Base-by-base conservation (phyloP, 2,797 vertebrate species). In the Eidolon dupreanum region DNA sequence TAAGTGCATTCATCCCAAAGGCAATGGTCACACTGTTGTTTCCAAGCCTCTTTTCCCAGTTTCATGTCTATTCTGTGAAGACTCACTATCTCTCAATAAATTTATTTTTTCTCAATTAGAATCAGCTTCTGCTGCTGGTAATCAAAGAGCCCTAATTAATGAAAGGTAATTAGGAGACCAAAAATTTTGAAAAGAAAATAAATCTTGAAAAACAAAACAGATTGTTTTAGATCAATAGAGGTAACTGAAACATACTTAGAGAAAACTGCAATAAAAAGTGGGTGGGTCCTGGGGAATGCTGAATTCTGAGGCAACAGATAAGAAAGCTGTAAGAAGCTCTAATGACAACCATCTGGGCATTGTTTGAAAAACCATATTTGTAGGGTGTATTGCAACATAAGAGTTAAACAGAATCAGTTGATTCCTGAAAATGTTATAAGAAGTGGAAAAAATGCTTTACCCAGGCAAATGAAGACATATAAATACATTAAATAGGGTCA, bases 121-220 rank as follows among this genome's bases (percentile, higher is more conserved):
- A 70, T 84, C 55, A 78, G 20, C 36, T 81, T 93, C 53, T 73
- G 0, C 33, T 86, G 17, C 8, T 82, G 22, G n/a, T 79, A 73
- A 83, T 57, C 51, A 74, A 78, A 87, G 20, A 68, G 12, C 1
- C 49, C 6, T 78, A 61, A 73, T 49, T 87, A 78, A 83, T 36
- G 43, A 5, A 55, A 78, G 57, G 38, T 74, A 33, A 87, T 86
- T 78, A 78, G 33, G 12, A 89, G 16, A 83, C 12, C 26, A 92
- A 73, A 92, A 68, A 78, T 95, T 92, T 94, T 86, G 17, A 53
- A 86, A 78, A 36, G 20, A 53, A 90, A 87, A 94, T 11, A 83
- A 92, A 87, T 66, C 17, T 31, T 73, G 43, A 68, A 89, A 84
- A 89, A 53, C n/a, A 70, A 85, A 89, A 49, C 12, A 70, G 15